A percentile compares a stretch with the other conserved stretches of the same genome.
Conservation (phyloP, 2,113 vertebrate genomes). For the Trematocara zebra region DNA sequence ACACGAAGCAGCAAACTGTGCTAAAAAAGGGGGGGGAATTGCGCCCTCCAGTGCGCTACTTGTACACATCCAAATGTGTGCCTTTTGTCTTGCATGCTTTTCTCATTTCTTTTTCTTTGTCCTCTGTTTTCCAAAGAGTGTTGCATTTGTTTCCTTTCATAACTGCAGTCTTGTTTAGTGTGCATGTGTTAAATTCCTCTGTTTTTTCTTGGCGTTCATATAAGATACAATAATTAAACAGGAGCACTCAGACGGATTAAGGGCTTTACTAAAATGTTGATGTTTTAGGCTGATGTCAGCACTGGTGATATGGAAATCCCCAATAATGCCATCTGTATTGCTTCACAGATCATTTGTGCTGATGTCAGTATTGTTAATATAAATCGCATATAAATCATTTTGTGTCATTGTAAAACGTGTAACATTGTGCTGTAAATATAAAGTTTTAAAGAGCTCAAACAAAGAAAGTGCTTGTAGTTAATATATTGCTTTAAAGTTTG, state of each 20-base stretch:
- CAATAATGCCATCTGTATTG: neutral
- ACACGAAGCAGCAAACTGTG: neutral
- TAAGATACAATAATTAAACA: neutral
- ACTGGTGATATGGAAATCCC: neutral
- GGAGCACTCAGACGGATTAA: accelerated
- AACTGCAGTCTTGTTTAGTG: neutral
- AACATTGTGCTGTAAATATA: neutral
- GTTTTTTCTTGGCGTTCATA: neutral
- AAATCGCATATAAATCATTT: neutral
- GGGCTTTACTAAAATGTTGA: neutral
- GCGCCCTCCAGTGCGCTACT: conserved; percentile 42
- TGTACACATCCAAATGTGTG: neutral
- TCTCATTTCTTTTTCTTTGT: neutral
- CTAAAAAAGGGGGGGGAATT: neutral
- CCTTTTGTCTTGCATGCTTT: neutral
- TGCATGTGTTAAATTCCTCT: neutral
- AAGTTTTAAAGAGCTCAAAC: neutral
- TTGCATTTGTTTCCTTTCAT: neutral
- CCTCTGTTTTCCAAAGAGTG: neutral
- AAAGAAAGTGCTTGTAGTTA: neutral
- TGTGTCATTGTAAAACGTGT: neutral
- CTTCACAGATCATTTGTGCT: neutral
- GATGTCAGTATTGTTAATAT: neutral
- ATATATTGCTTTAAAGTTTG: neutral
- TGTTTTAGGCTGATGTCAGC: neutral